Conservation (phyloP, 2,888 invertebrate species). For the Euphydryas editha region DNA sequence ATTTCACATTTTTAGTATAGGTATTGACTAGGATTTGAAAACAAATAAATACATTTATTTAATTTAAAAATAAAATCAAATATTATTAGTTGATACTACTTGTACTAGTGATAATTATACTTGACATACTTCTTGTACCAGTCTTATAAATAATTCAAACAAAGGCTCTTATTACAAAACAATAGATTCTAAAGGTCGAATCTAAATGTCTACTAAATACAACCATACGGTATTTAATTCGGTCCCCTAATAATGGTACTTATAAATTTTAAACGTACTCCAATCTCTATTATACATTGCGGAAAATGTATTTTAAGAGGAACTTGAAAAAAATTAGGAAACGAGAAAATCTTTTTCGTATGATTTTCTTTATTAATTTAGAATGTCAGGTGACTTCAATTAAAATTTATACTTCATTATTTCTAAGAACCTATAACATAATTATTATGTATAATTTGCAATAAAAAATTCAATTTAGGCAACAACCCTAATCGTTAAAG, state of each 20-base stretch:
- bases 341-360: background rate
- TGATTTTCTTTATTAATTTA: background rate
- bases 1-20: too few relatives aligned
- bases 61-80: too few relatives aligned
- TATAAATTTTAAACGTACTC: background rate
- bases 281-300: background rate
- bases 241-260: background rate
- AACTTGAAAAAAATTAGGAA: constrained; percentile 1
- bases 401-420: background rate
- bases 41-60: too few relatives aligned
- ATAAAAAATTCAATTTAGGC: too few relatives aligned
- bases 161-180: background rate
- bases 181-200: background rate
- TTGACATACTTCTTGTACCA: too few relatives aligned
- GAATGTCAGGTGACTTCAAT: background rate
- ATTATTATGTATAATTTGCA: too few relatives aligned
- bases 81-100: too few relatives aligned
- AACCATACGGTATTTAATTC: background rate
- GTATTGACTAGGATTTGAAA: too few relatives aligned
- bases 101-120: too few relatives aligned
- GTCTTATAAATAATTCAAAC: background rate
- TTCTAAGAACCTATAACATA: too few relatives aligned
- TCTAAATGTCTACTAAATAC: background rate
- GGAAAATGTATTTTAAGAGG: background rate
- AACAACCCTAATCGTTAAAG: too few relatives aligned